Evolutionary conservation across 2,888 invertebrate species (phyloP).

Genomic region (Pantelozetes paolii): DNA sequence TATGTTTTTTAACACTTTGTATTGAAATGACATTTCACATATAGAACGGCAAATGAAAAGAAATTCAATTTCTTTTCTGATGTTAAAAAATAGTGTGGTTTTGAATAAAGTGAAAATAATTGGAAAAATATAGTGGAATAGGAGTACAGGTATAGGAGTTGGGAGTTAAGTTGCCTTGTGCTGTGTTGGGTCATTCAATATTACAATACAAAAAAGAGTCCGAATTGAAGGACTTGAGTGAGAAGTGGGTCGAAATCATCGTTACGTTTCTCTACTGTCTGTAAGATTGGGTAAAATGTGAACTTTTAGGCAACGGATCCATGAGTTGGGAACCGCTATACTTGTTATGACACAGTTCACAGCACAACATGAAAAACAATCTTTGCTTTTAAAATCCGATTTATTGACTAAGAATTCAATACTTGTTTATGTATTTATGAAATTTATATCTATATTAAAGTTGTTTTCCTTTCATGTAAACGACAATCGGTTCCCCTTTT

Average conservation of each 20-base stretch:
- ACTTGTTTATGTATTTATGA: conserved; percentile 5
- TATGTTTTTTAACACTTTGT: background rate
- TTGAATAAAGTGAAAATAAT: conserved; percentile 7
- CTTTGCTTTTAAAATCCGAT: conserved; percentile 20
- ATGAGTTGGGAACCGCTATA: conserved; percentile 21
- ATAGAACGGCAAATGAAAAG: conserved; percentile 24
- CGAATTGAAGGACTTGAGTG: conserved; percentile 10
- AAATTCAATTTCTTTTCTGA: background rate
- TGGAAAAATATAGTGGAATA: conserved; percentile 5
- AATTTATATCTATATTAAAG: background rate
- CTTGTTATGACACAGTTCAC: conserved; percentile 32
- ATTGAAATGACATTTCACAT: background rate
- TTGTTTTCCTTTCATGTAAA: background rate
- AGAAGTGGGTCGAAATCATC: conserved; percentile 21
- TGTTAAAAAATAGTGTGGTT: conserved; percentile 8
- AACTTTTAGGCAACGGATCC: too few relatives aligned
- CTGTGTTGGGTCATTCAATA: background rate
- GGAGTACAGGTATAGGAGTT: background rate
- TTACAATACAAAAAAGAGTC: background rate
- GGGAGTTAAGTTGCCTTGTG: background rate
- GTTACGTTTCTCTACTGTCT: background rate
- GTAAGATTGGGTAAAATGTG: background rate
- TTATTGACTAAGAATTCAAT: background rate
- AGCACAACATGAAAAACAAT: conserved; percentile 27
- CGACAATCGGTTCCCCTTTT: background rate